Evolutionary conservation across 1,140 invertebrate genomes (phyloP), one percentile per base, ranked within the genome.

Genomic region (Drosophila baimaii): DNA sequence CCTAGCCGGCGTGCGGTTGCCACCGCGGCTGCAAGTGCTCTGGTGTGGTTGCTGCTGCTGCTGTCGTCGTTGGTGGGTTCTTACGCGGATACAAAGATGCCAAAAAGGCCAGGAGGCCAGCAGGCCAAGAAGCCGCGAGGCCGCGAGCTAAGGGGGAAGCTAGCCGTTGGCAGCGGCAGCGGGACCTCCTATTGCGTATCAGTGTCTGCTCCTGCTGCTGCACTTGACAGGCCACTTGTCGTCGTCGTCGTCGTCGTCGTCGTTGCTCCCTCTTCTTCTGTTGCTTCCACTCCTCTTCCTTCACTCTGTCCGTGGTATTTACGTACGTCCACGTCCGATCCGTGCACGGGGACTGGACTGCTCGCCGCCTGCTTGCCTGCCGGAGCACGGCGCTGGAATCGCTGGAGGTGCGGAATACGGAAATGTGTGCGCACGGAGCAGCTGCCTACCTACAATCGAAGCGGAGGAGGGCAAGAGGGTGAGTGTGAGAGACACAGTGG

Each of bases 151-250:
- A n/a, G n/a, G n/a, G n/a, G n/a, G n/a, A n/a, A n/a, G n/a, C n/a
- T n/a, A n/a, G n/a, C n/a, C n/a, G n/a, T n/a, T n/a, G n/a, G 21
- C 17, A 52, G 49, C 49, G 49, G 21, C 12, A 35, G 27, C 15
- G 19, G 19, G 43, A 43, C 64, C 64, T 47, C 41, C 68, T 71
- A 71, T 71, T 46, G 68, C 46, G 64, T 55, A 70, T 71, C 51
- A 56, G 12, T n/a, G n/a, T 29, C 31, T 69, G 19, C 37, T 68
- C 63, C 39, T 70, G 66, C 64, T 70, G 66, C 64, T 71, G 68
- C 65, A 70, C 49, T 35, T 71, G 68, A 57, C 68, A 71, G 66
- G 46, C 33, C 66, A 35, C 51, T 54, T 64, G 61, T 61, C 61
- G 61, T 65, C 62, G 52, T n/a, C n/a, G n/a, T n/a, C n/a, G n/a